Percentiles rank a stretch among this genome's conserved stretches.
These are phyloP conservation scores for Periophthalmus modestus DNA, from an alignment of 2,113 vertebrate genomes.

Conservation along the genomic window DNA sequence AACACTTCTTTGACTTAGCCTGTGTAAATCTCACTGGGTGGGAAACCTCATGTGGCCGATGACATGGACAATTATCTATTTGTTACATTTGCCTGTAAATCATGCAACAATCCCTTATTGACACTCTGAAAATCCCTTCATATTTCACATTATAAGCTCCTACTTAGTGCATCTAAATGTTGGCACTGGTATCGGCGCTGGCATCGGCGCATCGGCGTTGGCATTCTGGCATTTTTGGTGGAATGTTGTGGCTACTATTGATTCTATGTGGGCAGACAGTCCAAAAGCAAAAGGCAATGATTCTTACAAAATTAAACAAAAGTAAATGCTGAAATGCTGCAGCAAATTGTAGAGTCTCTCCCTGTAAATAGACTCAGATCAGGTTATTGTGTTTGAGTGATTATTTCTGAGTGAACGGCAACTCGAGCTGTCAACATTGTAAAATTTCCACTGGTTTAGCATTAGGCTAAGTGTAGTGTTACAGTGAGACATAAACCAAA, in stretches of 20 bases:
- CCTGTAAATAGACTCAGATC: background rate
- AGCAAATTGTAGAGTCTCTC: background rate
- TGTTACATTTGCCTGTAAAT: background rate
- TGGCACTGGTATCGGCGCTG: background rate
- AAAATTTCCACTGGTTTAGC: too few relatives aligned
- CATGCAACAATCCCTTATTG: background rate
- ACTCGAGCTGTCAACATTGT: too few relatives aligned
- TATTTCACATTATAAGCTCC: background rate
- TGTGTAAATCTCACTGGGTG: constrained; percentile 60
- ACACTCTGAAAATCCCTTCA: background rate
- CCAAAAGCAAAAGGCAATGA: too few relatives aligned
- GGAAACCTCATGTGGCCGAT: constrained; percentile 52
- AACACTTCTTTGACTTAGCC: constrained; percentile 47
- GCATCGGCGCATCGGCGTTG: background rate
- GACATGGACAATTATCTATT: constrained; percentile 37
- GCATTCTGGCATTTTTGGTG: background rate
- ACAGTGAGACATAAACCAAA: background rate
- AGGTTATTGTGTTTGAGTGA: background rate
- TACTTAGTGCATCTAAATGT: background rate
- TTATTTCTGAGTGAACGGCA: too few relatives aligned
- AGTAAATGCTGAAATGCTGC: too few relatives aligned
- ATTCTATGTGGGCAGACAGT: too few relatives aligned
- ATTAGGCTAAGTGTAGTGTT: too few relatives aligned
- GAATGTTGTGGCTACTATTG: background rate
- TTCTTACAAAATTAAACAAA: too few relatives aligned